Evolutionary conservation across 2,888 invertebrate genomes (phyloP).

Genomic region (Copidosoma aretas): DNA sequence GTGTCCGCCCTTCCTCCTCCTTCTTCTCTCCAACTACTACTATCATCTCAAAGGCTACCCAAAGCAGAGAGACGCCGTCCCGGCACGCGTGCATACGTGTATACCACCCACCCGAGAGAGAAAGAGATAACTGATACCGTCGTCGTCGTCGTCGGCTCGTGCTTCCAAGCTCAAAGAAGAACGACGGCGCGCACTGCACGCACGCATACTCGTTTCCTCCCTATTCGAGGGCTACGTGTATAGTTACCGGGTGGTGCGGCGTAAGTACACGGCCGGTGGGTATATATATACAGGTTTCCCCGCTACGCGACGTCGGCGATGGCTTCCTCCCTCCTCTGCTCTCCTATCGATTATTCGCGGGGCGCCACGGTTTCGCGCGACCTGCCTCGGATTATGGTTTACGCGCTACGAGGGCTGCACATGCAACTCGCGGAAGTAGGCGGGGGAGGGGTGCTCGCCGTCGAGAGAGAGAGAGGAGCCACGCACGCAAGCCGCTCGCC

Average conservation of each 20-base stretch:
- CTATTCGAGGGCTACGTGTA: no score
- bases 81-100: no score
- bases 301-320: background rate
- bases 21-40: no score
- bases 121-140: background rate
- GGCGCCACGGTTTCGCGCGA: conserved; percentile 17
- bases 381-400: conserved; percentile 23
- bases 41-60: conserved; percentile 19
- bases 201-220: background rate
- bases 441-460: no score
- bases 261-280: background rate
- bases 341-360: conserved; percentile 34
- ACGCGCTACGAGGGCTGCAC: background rate
- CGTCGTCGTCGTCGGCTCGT: no score
- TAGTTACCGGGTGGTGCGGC: no score
- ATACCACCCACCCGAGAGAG: no score
- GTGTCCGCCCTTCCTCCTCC: conserved; percentile 1
- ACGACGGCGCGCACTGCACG: background rate
- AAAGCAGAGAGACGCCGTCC: background rate
- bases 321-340: conserved; percentile 9
- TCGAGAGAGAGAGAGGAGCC: no score
- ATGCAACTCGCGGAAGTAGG: no score
- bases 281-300: background rate
- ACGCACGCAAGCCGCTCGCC: no score
- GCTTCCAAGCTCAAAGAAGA: background rate